Conservation (phyloP, 2,113 vertebrate genomes). For the Pachypanchax playfairii region DNA sequence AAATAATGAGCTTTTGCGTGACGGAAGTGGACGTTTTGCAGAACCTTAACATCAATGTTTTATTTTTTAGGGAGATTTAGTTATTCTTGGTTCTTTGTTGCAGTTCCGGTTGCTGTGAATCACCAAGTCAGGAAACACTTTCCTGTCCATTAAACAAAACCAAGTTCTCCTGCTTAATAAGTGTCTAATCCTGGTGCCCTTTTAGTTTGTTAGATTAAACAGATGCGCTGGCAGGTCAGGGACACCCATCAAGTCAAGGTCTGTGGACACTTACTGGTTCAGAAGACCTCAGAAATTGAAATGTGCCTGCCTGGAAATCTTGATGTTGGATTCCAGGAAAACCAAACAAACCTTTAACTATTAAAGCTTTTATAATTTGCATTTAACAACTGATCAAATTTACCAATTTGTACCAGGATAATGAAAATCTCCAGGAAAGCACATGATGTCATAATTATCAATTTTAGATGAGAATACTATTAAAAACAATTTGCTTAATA, state of each 20-base stretch:
- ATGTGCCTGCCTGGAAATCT: no score
- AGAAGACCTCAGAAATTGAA: conserved; percentile 2
- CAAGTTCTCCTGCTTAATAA: conserved; percentile 55
- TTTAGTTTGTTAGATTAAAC: conserved; percentile 64
- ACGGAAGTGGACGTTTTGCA: not conserved
- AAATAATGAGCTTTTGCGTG: conserved; percentile 20
- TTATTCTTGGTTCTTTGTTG: conserved; percentile 10
- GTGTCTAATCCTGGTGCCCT: conserved; percentile 63
- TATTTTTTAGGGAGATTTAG: not conserved
- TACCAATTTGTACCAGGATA: no score
- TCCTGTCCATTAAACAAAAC: conserved; percentile 46
- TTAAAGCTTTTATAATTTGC: no score
- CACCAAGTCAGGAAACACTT: not conserved
- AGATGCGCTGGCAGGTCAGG: conserved; percentile 50
- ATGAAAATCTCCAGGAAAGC: no score
- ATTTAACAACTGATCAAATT: no score
- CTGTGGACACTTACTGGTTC: conserved; percentile 11
- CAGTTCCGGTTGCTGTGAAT: not conserved
- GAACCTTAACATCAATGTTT: not conserved
- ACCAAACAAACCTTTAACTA: no score
- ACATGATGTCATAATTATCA: no score
- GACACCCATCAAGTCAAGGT: conserved; percentile 47
- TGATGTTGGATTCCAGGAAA: no score
- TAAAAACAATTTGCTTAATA: no score
- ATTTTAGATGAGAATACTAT: no score